Evolutionary conservation across 2,797 vertebrate genomes (phyloP).

Genomic region (Bradypodion pumilum): DNA sequence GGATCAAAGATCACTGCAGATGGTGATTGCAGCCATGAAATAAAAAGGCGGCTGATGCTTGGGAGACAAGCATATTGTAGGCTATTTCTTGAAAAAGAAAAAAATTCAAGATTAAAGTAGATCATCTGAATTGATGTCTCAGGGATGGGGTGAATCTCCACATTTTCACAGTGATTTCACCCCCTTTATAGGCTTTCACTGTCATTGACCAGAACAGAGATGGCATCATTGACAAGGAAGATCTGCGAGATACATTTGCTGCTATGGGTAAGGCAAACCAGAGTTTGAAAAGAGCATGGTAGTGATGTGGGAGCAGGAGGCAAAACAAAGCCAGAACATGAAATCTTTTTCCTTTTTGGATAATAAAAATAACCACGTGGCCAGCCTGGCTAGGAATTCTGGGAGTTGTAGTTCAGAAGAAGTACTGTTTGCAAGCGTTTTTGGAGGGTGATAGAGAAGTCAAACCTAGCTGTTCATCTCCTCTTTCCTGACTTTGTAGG

Average conservation of each 20-base stretch:
- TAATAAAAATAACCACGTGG: too few species aligned
- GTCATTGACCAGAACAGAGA: constrained; percentile 97
- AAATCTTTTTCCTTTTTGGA: too few species aligned
- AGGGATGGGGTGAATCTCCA: not conserved
- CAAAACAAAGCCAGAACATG: not conserved
- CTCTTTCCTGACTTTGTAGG: constrained; percentile 55
- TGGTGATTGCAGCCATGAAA: too few species aligned
- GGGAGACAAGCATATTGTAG: not conserved
- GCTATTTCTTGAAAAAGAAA: not conserved
- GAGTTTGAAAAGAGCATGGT: too few species aligned
- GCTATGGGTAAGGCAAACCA: constrained; percentile 82
- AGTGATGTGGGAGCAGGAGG: not conserved
- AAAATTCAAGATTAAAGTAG: not conserved
- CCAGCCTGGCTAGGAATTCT: too few species aligned
- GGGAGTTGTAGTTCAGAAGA: too few species aligned
- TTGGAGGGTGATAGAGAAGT: not conserved
- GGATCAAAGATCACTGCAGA: too few species aligned
- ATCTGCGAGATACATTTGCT: constrained; percentile 90
- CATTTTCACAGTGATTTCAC: not conserved
- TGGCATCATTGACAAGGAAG: constrained; percentile 94
- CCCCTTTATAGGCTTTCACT: constrained; percentile 84
- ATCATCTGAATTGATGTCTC: too few species aligned
- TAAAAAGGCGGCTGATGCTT: too few species aligned
- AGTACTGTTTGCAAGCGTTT: too few species aligned
- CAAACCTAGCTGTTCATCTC: not conserved